Conservation (phyloP, 2,113 vertebrate genomes). For the Rutilus rutilus region DNA sequence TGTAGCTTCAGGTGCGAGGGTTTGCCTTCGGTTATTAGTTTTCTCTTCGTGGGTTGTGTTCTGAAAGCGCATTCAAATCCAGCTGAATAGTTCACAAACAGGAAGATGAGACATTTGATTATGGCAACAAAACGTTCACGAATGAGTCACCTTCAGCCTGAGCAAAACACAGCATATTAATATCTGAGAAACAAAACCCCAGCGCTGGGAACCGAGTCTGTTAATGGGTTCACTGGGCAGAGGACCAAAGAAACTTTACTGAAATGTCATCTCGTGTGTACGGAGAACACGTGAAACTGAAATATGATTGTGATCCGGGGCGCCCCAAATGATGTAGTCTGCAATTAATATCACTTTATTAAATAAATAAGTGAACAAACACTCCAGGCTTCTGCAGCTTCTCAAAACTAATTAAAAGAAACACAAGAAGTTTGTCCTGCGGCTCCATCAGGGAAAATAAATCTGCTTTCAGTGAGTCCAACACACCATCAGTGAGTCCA, state of each 20-base stretch:
- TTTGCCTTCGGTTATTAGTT: not conserved
- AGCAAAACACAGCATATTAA: not conserved
- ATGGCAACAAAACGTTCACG: conserved; percentile 35
- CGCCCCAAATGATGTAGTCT: conserved; percentile 13
- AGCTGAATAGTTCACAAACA: conserved; percentile 37
- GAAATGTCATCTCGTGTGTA: not conserved
- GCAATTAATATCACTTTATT: conserved; percentile 15
- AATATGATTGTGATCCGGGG: not conserved
- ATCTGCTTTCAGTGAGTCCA: not conserved
- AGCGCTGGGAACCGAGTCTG: not conserved
- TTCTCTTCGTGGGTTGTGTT: not conserved
- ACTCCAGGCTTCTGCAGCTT: conserved; percentile 2
- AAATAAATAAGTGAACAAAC: conserved; percentile 21
- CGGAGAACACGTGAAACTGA: not conserved
- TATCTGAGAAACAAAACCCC: conserved; percentile 7
- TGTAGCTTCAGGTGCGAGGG: not conserved
- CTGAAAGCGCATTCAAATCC: not conserved
- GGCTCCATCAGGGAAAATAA: not conserved
- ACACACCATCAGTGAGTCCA: too few species aligned
- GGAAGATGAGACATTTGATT: conserved; percentile 42
- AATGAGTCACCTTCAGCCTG: not conserved
- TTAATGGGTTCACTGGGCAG: not conserved
- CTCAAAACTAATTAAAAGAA: conserved; percentile 10
- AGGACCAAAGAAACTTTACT: not conserved
- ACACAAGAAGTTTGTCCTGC: conserved; percentile 4